A percentile compares a stretch with the other conserved stretches of the same genome.
phyloP scores from a whole-genome alignment of 2,888 invertebrate species.

The Spilosoma lubricipeda region DNA sequence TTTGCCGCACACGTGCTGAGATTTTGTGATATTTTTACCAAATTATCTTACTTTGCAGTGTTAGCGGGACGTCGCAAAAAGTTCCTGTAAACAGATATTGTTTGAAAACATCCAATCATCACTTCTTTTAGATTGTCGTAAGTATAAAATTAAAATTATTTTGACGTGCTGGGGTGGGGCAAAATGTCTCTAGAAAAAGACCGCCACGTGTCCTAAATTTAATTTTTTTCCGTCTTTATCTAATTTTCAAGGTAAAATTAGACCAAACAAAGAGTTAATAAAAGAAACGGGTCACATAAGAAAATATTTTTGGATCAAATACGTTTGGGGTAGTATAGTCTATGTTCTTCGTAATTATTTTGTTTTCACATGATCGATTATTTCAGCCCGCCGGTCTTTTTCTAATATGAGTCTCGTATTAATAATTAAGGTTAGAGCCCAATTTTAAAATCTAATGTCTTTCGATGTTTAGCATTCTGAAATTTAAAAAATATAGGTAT shows the following conservation, averaged over 20 bases:
- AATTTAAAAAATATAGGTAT: not conserved
- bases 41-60: constrained; percentile 76
- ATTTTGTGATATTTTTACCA: constrained; percentile 83
- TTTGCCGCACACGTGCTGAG: constrained; percentile 85
- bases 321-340: constrained; percentile 18
- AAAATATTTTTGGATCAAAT: constrained; percentile 25
- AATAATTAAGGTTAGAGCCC: not conserved
- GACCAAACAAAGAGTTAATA: constrained; percentile 22
- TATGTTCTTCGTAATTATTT: constrained; percentile 50
- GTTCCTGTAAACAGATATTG: constrained; percentile 63
- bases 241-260: constrained; percentile 44
- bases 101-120: constrained; percentile 66
- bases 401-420: not conserved
- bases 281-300: constrained; percentile 9
- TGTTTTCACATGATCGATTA: constrained; percentile 71
- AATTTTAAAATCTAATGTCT: not conserved
- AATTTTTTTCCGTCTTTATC: constrained; percentile 61
- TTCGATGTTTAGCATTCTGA: not conserved
- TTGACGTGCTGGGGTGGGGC: constrained; percentile 83
- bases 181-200: constrained; percentile 77
- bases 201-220: constrained; percentile 84
- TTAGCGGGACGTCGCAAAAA: constrained; percentile 61
- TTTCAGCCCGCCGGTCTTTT: constrained; percentile 59
- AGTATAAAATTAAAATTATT: constrained; percentile 72
- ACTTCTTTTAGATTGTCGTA: constrained; percentile 68